Base-by-base conservation (phyloP, 1,140 invertebrate species). In the Trichonephila inaurata region DNA sequence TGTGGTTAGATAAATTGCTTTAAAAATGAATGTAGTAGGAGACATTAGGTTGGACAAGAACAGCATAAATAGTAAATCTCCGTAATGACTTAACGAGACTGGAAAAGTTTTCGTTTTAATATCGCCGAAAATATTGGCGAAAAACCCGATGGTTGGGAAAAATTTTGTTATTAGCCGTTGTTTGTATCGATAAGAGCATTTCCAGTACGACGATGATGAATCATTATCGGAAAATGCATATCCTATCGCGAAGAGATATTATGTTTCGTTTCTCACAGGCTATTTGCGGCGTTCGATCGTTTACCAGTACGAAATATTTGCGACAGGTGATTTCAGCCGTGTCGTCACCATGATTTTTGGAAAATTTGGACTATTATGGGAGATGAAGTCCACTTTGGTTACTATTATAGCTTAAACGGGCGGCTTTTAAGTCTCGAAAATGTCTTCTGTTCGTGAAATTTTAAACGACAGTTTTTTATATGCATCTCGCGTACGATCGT, bases 81-180 rank as follows among this genome's bases (percentile, higher is more conserved):
- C 83, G 14, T 77, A 77, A 77, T 77, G 44, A 61, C 58, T 51
- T 72, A 89, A 89, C 88, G 58, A 77, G 89, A 40, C 5, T 58
- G 81, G 81, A 91, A 92, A 92, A 92, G 77, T 92, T 92, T 92
- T 90, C 87, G 89, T n/a, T 60, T 40, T 91, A 92, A 92, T 92
- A 77, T 72, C 81, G 40, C 60, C 28, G 24, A 92, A 91, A 85
- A 92, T 92, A 85, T 85, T 77, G 90, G 77, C 77, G 89, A 92
- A 92, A 92, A 92, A 92, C 72, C 51, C 33, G 83, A 85, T 85
- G 83, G 21, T n/a, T 24, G 51, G 69, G 33, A 69, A 82, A 88
- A 91, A 61, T 82, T 82, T 28, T n/a, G n/a, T 92, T 85, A 44
- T 91, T 81, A 51, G 58, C 18, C 64, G 33, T 51, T 92, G 90